Evolutionary conservation across 35 echinoderm and acorn worm genomes (phyloP).

Genomic region (Heliocidaris erythrogramma): DNA sequence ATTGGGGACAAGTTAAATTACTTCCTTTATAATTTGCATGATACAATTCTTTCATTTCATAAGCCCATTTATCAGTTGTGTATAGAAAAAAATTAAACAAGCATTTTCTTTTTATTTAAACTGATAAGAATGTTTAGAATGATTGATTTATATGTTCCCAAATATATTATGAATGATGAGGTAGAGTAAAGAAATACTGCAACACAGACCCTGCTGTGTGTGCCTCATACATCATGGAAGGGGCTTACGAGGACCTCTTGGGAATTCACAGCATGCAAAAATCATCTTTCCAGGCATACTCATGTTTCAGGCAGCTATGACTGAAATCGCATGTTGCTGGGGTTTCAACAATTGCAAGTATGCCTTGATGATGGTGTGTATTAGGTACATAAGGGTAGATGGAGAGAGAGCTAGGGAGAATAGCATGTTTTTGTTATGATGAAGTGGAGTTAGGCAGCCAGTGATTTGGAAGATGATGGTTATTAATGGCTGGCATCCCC

Average conservation of each 20-base stretch:
- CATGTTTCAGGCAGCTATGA: conserved; percentile 18
- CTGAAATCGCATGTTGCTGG: conserved; percentile 10
- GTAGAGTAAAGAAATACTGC: neutral
- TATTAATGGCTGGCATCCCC: conserved; percentile 22
- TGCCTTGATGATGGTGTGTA: neutral
- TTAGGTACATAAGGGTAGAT: neutral
- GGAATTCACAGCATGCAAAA: conserved; percentile 16
- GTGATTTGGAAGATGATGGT: conserved; percentile 16
- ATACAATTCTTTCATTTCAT: too few species aligned
- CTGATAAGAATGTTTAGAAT: neutral
- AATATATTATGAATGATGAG: neutral
- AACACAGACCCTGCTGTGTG: neutral
- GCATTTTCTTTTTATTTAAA: neutral
- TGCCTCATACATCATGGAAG: neutral
- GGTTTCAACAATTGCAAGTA: conserved; percentile 30
- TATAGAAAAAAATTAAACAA: neutral
- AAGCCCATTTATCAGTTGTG: too few species aligned
- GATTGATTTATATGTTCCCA: neutral
- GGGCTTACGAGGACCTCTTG: neutral
- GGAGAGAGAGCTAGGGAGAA: neutral
- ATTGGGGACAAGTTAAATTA: too few species aligned
- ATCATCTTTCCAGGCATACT: conserved; percentile 16
- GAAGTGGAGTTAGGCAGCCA: conserved; percentile 1
- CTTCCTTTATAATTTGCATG: too few species aligned
- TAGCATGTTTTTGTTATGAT: conserved; percentile 7